Conservation (phyloP, 2,797 vertebrate genomes). For the Graptemys geographica region DNA sequence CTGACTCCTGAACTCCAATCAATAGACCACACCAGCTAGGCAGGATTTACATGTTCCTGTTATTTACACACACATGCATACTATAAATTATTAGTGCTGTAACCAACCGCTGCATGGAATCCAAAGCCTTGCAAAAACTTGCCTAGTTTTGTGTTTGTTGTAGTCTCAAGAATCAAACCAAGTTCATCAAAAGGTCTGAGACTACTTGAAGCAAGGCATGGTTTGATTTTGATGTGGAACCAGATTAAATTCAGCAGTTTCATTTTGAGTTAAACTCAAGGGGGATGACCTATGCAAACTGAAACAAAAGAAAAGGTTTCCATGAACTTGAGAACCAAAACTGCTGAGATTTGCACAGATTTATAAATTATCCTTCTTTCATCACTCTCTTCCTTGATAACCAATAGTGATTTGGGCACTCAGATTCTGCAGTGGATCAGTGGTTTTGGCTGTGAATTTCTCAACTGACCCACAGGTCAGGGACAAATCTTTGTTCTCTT, state of each 20-base stretch:
- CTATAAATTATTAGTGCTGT: not conserved
- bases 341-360: not conserved
- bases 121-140: not conserved
- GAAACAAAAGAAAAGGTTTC: not conserved
- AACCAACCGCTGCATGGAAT: not conserved
- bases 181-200: not conserved
- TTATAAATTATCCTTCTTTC: not conserved
- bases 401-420: not conserved
- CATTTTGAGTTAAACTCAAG: not conserved
- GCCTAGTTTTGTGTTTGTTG: not conserved
- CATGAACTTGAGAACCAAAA: not conserved
- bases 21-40: not conserved
- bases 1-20: not conserved
- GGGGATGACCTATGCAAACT: not conserved
- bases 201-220: not conserved
- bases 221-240: not conserved
- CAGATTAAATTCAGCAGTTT: not conserved
- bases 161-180: not conserved
- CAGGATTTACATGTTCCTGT: constrained; percentile 5
- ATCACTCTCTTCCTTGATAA: not conserved
- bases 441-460: constrained; percentile 7
- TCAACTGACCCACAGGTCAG: not conserved
- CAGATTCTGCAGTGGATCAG: not conserved
- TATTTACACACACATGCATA: not conserved
- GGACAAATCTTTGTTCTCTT: constrained; percentile 1